Conservation (phyloP, 2,888 invertebrate species). For the Acanthosepion lycidas region DNA sequence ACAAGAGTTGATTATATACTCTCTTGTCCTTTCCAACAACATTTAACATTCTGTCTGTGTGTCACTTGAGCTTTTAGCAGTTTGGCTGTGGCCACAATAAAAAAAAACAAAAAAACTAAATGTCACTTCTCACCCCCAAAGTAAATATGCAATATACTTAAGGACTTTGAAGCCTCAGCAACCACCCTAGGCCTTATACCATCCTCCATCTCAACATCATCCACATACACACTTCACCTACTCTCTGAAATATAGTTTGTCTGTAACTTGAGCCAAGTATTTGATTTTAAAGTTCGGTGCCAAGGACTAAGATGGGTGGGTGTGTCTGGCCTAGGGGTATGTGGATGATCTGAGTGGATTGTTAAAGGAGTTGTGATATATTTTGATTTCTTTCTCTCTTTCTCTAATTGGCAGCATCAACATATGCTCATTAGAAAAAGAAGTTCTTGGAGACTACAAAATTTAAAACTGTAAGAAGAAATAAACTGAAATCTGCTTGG, state of each 20-base stretch:
- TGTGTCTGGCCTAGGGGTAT: not conserved
- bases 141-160: not conserved
- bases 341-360: not conserved
- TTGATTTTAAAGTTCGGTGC: slow-evolving; percentile 17
- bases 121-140: not conserved
- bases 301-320: not conserved
- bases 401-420: slow-evolving; percentile 33
- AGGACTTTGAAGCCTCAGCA: not conserved
- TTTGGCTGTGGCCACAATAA: not conserved
- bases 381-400: not conserved
- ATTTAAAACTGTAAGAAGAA: not conserved
- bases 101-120: not conserved
- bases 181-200: not conserved
- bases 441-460: slow-evolving; percentile 17
- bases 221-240: not conserved
- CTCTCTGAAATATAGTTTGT: slow-evolving; percentile 4
- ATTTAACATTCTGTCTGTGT: not conserved
- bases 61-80: not conserved
- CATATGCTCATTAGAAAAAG: slow-evolving; percentile 12
- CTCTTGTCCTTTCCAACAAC: not conserved
- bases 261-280: slow-evolving; percentile 33
- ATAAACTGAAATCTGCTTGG: not conserved
- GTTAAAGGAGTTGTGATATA: not conserved
- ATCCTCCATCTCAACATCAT: not conserved
- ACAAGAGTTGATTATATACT: not conserved